A percentile compares a stretch with the other conserved stretches of the same genome.
These are phyloP conservation scores for Periophthalmus modestus DNA, from an alignment of 2,113 vertebrate species.

Conservation along the genomic window DNA sequence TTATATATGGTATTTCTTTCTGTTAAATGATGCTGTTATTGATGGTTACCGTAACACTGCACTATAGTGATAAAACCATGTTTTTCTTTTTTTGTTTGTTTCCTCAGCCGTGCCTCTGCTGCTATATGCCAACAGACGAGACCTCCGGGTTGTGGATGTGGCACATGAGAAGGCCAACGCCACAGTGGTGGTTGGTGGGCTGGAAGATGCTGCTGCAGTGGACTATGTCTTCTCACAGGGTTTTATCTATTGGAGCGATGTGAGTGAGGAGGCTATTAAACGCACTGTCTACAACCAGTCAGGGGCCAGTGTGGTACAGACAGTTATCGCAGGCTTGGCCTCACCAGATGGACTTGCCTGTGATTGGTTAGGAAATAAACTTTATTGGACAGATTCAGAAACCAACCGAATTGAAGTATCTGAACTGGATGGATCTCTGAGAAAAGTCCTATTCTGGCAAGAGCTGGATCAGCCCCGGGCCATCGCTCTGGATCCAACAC, in stretches of 20 bases:
- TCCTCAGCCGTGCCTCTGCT: constrained; percentile 87
- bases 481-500: constrained; percentile 90
- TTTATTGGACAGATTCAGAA: constrained; percentile 98
- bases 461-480: constrained; percentile 97
- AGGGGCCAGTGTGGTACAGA: constrained; percentile 77
- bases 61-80: background rate
- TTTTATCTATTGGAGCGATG: constrained; percentile 96
- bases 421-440: constrained; percentile 88
- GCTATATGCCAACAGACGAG: constrained; percentile 94
- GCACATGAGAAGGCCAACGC: constrained; percentile 85
- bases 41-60: background rate
- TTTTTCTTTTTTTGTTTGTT: background rate
- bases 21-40: background rate
- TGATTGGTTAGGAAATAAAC: constrained; percentile 94
- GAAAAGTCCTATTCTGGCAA: constrained; percentile 97
- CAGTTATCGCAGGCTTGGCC: constrained; percentile 86
- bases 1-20: background rate
- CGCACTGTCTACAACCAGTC: constrained; percentile 86
- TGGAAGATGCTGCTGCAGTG: constrained; percentile 96
- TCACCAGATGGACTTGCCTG: constrained; percentile 96
- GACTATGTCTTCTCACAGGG: constrained; percentile 88
- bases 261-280: constrained; percentile 97
- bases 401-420: constrained; percentile 96
- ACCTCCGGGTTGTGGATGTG: constrained; percentile 91
- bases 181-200: constrained; percentile 88